These are phyloP conservation scores for Centropus unirufus DNA, from an alignment of 2,113 vertebrate genomes.

Conservation along the genomic window DNA sequence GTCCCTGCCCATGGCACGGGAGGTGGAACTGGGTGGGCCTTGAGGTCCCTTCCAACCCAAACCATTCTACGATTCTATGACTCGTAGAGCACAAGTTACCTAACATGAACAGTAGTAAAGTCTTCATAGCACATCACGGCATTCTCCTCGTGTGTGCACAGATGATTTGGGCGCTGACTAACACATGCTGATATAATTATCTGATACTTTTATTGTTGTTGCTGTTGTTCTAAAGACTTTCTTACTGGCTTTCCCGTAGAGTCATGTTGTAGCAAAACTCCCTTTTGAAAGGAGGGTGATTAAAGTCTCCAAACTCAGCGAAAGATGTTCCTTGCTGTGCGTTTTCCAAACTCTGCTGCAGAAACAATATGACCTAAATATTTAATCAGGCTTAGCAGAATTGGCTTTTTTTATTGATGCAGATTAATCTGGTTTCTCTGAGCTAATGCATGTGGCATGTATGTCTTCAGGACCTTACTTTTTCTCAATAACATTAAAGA, in stretches of 20 bases:
- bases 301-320: not conserved
- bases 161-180: not conserved
- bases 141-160: not conserved
- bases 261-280: not conserved
- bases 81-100: not conserved
- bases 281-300: not conserved
- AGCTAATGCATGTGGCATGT: constrained; percentile 26
- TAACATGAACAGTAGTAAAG: not conserved
- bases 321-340: constrained; percentile 12
- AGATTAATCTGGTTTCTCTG: constrained; percentile 46
- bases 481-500: constrained; percentile 36
- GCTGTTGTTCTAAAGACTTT: not conserved
- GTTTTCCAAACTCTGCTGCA: constrained; percentile 28
- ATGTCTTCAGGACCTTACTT: constrained; percentile 40
- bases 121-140: not conserved
- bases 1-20: too few relatives aligned
- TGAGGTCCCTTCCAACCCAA: too few relatives aligned
- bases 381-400: constrained; percentile 69
- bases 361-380: constrained; percentile 68
- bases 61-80: too few relatives aligned
- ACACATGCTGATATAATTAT: not conserved
- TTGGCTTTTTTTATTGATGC: constrained; percentile 27
- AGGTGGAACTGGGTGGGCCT: too few relatives aligned
- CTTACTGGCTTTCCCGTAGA: not conserved
- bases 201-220: not conserved